Base-by-base conservation (phyloP, 1,140 invertebrate genomes). In the Frieseomelitta varia region DNA sequence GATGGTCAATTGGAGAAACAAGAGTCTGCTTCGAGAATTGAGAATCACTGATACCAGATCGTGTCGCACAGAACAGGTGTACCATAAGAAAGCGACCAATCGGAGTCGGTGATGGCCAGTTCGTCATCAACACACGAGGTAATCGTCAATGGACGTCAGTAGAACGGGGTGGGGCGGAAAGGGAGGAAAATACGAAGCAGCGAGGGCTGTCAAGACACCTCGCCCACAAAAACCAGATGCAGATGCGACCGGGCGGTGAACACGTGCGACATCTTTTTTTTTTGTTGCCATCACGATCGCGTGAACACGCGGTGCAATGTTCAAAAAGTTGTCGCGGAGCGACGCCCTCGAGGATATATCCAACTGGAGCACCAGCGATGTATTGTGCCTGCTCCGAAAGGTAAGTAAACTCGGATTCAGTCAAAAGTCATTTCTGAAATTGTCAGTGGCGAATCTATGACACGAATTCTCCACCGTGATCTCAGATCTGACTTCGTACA, bases 281-380 rank as follows among this genome's bases (percentile, higher is more conserved):
- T 47, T 47, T 47, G 6, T 47, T 47, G 39, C 39, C 39, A 24
- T 85, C 58, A 79, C 79, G 67, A 30, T 67, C 82, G 56, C 73
- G 79, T 67, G 58, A 78, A 85, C 61, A 88, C 89, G 83, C 78
- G 79, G 39, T 85, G 89, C 77, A 84, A 92, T 92, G 90, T 91
- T 90, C 56, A 89, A 88, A 82, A 89, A 87, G 77, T 85, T 87
- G 79, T 89, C 92, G 84, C 88, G 87, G 47, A 71, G 24, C 69
- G 90, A 92, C 24, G 93, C 93, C 73, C 86, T 94, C 63, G 91
- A 93, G 39, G 82, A 92, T 24, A 93, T 94, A 78, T 92, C 92
- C 19, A 90, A 81, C 75, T 95, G 94, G 93, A 90, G 58, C 69
- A 94, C 85, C 30, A 82, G 90, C 11, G 90, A 93, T 6, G 93